phyloP scores from a whole-genome alignment of 1,140 invertebrate species.

The Bombus waltoni region DNA sequence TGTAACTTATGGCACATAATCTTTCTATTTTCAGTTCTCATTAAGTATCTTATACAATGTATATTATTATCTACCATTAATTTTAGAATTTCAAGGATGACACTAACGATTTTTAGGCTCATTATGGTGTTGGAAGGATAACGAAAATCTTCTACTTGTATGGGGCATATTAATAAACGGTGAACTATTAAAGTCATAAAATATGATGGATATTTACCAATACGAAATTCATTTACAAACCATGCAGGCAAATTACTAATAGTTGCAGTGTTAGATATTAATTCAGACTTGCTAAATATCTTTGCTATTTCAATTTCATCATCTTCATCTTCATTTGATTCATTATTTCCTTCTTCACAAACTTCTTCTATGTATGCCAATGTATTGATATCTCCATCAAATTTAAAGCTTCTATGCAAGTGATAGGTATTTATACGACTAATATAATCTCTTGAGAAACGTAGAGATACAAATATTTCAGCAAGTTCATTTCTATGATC shows the following conservation, averaged over 20 bases:
- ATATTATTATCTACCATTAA: slow-evolving; percentile 72
- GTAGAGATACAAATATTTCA: slow-evolving; percentile 79
- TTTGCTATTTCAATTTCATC: slow-evolving; percentile 23
- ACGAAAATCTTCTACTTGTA: slow-evolving; percentile 89
- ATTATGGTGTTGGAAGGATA: slow-evolving; percentile 84
- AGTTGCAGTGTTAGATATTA: background rate
- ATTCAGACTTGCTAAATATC: background rate
- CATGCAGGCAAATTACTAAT: slow-evolving; percentile 82
- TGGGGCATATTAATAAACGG: slow-evolving; percentile 86
- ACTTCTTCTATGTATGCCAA: slow-evolving; percentile 14
- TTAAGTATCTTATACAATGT: slow-evolving; percentile 75
- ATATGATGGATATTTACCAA: slow-evolving; percentile 84
- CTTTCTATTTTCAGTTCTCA: slow-evolving; percentile 72
- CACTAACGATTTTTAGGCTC: slow-evolving; percentile 85
- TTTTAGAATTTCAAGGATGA: slow-evolving; percentile 86
- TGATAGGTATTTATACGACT: slow-evolving; percentile 40
- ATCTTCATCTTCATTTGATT: background rate
- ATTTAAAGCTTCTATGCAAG: slow-evolving; percentile 59
- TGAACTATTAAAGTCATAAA: slow-evolving; percentile 87
- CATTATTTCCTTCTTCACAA: background rate
- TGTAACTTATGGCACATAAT: background rate
- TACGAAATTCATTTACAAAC: slow-evolving; percentile 86
- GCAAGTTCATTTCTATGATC: slow-evolving; percentile 84
- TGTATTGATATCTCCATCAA: slow-evolving; percentile 59
- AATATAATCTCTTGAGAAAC: slow-evolving; percentile 62